phyloP scores from a whole-genome alignment of 2,797 vertebrate genomes.

The Tapirus indicus region DNA sequence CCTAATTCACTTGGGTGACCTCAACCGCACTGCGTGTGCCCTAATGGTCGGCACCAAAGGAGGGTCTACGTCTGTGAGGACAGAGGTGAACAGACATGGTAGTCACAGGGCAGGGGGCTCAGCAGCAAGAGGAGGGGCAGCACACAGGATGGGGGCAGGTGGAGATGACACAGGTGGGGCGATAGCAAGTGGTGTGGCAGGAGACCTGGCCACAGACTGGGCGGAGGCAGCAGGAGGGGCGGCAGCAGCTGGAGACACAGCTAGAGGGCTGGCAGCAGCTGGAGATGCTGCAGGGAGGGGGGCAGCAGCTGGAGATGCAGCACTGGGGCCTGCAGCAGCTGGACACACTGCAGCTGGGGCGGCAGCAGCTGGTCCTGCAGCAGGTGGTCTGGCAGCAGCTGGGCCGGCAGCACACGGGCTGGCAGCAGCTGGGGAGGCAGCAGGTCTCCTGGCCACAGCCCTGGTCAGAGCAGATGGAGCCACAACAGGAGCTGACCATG shows the following conservation, averaged over 20 bases:
- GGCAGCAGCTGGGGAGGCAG: background rate
- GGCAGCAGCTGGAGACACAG: too few species aligned
- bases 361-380: background rate
- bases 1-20: background rate
- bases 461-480: background rate
- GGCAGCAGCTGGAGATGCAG: too few species aligned
- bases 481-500: slow-evolving; percentile 65
- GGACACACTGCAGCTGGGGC: background rate
- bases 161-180: too few species aligned
- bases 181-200: too few species aligned
- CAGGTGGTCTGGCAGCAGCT: background rate
- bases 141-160: too few species aligned
- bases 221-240: too few species aligned
- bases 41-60: background rate
- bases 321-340: background rate
- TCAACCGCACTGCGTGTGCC: background rate
- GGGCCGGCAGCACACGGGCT: background rate
- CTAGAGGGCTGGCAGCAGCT: background rate
- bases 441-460: background rate
- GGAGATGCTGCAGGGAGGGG: slow-evolving; percentile 59
- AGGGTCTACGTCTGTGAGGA: background rate
- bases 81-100: background rate
- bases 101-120: background rate
- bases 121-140: slow-evolving; percentile 48
- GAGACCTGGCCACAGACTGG: too few species aligned